phyloP scores from a whole-genome alignment of 2,113 vertebrate genomes.

The Furnarius figulus region DNA sequence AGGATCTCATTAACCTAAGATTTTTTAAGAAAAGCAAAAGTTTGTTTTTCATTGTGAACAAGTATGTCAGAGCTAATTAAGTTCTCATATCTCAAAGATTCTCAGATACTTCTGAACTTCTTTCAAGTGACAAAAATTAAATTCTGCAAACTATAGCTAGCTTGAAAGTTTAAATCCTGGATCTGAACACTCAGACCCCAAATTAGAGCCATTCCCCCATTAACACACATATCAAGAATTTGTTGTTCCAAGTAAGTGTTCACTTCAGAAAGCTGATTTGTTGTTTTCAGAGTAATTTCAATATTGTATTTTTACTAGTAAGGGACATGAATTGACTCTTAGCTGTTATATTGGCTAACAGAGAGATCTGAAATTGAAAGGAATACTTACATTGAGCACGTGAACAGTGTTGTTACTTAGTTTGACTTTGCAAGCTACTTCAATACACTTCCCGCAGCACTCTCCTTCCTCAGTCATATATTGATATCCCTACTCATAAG shows the following conservation, averaged over 20 bases:
- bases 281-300: neutral
- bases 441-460: slow-evolving; percentile 86
- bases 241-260: neutral
- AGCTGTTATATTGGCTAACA: neutral
- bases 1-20: slow-evolving; percentile 76
- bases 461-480: slow-evolving; percentile 45
- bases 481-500: slow-evolving; percentile 71
- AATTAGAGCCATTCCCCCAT: neutral
- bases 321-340: neutral
- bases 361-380: neutral
- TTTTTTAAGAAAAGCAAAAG: neutral
- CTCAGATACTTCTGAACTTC: neutral
- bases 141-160: neutral
- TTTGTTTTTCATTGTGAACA: neutral
- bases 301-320: neutral
- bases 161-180: neutral
- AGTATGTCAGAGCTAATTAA: neutral
- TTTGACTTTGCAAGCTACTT: slow-evolving; percentile 69
- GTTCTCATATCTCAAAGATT: neutral
- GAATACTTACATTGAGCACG: slow-evolving; percentile 64
- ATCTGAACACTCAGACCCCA: neutral
- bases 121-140: neutral
- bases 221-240: neutral
- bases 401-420: slow-evolving; percentile 43
- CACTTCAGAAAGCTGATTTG: neutral